These are phyloP conservation scores for Drosophila ezoana DNA, from an alignment of 2,888 invertebrate species.

Conservation along the genomic window DNA sequence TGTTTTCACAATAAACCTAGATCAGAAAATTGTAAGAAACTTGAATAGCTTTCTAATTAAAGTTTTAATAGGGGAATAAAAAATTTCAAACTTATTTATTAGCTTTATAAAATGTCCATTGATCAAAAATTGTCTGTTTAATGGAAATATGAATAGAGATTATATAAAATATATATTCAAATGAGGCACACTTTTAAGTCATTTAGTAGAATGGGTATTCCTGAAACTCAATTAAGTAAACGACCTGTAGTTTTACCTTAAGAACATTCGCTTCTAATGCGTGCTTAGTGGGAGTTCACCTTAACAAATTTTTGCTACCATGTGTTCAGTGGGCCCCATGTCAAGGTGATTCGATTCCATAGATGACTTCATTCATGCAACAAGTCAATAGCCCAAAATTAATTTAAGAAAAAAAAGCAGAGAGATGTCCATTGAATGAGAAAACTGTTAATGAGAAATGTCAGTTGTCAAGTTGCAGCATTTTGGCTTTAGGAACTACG, in stretches of 20 bases:
- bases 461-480: conserved; percentile 71
- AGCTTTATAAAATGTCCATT: too few species aligned
- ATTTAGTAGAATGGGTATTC: too few species aligned
- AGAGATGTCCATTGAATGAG: conserved; percentile 1
- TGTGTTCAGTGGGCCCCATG: conserved; percentile 30
- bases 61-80: too few species aligned
- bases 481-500: conserved; percentile 8
- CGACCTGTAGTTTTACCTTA: neutral
- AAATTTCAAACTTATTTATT: too few species aligned
- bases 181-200: too few species aligned
- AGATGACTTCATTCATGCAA: conserved; percentile 68
- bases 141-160: too few species aligned
- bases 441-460: conserved; percentile 77
- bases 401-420: neutral
- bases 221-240: neutral
- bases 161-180: too few species aligned
- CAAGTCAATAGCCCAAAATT: conserved; percentile 51
- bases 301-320: conserved; percentile 8
- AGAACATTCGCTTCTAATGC: conserved; percentile 1
- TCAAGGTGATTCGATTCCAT: conserved; percentile 51
- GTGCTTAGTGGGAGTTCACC: neutral
- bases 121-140: too few species aligned
- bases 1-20: too few species aligned
- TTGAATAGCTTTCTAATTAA: too few species aligned
- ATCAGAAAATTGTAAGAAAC: too few species aligned